Evolutionary conservation across 2,888 invertebrate species (phyloP).

Genomic region (Hedychridium roseum): DNA sequence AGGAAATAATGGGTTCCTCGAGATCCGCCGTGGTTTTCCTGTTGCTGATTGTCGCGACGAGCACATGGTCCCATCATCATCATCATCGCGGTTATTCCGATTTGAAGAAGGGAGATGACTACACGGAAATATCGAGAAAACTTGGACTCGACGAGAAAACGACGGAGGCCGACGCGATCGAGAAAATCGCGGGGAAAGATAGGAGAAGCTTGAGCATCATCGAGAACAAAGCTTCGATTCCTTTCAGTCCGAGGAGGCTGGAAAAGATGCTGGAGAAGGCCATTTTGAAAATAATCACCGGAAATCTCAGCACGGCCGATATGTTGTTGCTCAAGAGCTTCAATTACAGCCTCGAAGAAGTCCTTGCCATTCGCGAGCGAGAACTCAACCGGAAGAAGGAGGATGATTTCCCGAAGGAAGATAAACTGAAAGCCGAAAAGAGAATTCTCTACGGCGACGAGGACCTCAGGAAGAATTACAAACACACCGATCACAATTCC

Average conservation of each 20-base stretch:
- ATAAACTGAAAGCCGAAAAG: constrained; percentile 13
- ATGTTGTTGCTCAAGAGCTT: constrained; percentile 53
- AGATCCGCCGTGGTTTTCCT: constrained; percentile 28
- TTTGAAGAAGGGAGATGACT: constrained; percentile 17
- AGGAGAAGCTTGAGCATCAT: constrained; percentile 12
- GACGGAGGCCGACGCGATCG: constrained; percentile 17
- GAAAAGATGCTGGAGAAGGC: constrained; percentile 60
- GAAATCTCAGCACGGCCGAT: constrained; percentile 53
- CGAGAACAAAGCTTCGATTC: constrained; percentile 22
- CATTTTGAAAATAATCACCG: constrained; percentile 56
- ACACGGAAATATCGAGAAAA: constrained; percentile 19
- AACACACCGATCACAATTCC: constrained; percentile 19
- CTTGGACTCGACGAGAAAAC: constrained; percentile 18
- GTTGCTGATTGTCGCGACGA: constrained; percentile 14
- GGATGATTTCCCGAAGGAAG: constrained; percentile 28
- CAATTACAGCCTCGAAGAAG: constrained; percentile 55
- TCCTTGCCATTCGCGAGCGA: constrained; percentile 51
- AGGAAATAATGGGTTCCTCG: constrained; percentile 28
- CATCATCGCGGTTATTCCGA: constrained; percentile 11
- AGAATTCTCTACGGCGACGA: constrained; percentile 15
- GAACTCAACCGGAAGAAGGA: constrained; percentile 45
- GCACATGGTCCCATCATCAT: constrained; percentile 29
- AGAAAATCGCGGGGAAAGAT: constrained; percentile 20
- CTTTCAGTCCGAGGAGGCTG: constrained; percentile 48
- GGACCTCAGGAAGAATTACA: constrained; percentile 12